A percentile compares a stretch with the other conserved stretches of the same genome.
These are phyloP conservation scores for Otus sunia DNA, from an alignment of 2,113 vertebrate genomes.

Conservation along the genomic window DNA sequence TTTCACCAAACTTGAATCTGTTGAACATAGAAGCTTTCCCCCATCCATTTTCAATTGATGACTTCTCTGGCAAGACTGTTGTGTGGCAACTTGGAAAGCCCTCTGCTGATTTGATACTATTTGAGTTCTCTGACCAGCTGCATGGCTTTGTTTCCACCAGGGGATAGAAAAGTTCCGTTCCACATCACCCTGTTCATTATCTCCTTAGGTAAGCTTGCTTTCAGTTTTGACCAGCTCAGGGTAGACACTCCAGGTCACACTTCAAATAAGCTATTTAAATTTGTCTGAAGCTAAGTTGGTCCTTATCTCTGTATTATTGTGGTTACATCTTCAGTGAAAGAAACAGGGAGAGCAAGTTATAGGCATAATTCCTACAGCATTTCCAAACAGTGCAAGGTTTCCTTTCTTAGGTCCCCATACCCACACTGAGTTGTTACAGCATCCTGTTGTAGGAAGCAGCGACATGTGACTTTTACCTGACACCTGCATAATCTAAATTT, in stretches of 20 bases:
- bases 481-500: not conserved
- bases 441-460: not conserved
- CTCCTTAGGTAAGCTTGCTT: not conserved
- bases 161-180: not conserved
- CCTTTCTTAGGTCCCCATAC: not conserved
- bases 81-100: not conserved
- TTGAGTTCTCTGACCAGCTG: not conserved
- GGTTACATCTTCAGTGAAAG: not conserved
- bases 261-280: not conserved
- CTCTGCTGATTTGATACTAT: not conserved
- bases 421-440: fast-evolving
- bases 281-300: not conserved
- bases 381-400: not conserved
- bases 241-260: not conserved
- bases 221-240: not conserved
- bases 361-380: not conserved
- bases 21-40: not conserved
- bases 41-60: not conserved
- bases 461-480: not conserved
- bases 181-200: not conserved
- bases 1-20: not conserved
- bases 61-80: not conserved
- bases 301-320: not conserved
- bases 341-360: not conserved
- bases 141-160: not conserved